Evolutionary conservation across 2,888 invertebrate species (phyloP).

Genomic region (Tupiocoris notatus): DNA sequence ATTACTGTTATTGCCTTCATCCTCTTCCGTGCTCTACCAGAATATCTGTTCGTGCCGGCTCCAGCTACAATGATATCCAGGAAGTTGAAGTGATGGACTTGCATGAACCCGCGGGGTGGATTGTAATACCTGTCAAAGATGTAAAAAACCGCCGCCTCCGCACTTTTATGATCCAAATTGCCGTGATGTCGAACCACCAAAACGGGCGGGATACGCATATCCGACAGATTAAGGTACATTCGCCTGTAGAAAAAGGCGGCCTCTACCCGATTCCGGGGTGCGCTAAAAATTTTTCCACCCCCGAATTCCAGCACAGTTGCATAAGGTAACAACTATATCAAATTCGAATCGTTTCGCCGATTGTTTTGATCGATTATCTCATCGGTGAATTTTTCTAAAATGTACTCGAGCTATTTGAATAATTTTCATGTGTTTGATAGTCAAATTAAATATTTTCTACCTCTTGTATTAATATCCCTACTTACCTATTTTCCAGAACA

Average conservation of each 20-base stretch:
- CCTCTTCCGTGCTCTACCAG: too few species aligned
- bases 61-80: slow-evolving; percentile 93
- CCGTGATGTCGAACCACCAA: slow-evolving; percentile 96
- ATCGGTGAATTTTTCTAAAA: too few species aligned
- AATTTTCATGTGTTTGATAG: too few species aligned
- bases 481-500: too few species aligned
- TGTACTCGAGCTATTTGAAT: too few species aligned
- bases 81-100: slow-evolving; percentile 93
- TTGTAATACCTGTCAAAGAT: slow-evolving; percentile 87
- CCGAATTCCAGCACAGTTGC: slow-evolving; percentile 45
- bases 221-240: slow-evolving; percentile 93
- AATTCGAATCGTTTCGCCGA: too few species aligned
- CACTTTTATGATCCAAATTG: slow-evolving; percentile 95
- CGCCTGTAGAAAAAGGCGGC: slow-evolving; percentile 68
- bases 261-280: slow-evolving; percentile 55
- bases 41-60: slow-evolving; percentile 89
- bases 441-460: too few species aligned
- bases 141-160: slow-evolving; percentile 82
- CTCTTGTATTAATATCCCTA: too few species aligned
- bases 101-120: slow-evolving; percentile 95
- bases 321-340: too few species aligned
- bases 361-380: too few species aligned
- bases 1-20: too few species aligned
- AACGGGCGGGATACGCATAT: slow-evolving; percentile 98
- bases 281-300: slow-evolving; percentile 48